Conservation (phyloP, 2,888 invertebrate genomes). For the Erebia epiphron region DNA sequence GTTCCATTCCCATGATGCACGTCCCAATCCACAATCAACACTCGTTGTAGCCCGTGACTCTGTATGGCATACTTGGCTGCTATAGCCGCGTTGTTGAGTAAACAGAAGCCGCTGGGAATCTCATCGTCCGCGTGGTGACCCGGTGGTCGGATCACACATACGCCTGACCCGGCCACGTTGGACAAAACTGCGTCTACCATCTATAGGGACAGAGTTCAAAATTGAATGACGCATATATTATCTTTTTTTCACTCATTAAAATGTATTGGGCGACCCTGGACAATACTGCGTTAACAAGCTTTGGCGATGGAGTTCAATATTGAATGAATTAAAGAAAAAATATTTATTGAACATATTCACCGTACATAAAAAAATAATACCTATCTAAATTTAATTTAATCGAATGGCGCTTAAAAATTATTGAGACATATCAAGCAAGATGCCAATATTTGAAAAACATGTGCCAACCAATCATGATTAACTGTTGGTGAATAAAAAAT, state of each 20-base stretch:
- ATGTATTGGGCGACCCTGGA: no score
- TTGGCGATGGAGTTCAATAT: neutral
- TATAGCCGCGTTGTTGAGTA: slow-evolving; percentile 93
- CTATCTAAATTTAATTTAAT: no score
- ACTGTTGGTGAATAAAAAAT: no score
- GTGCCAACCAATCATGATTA: no score
- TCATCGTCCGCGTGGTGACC: slow-evolving; percentile 94
- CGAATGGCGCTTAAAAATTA: no score
- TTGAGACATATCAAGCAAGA: no score
- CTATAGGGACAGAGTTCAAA: slow-evolving; percentile 48
- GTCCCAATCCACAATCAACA: slow-evolving; percentile 95
- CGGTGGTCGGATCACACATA: slow-evolving; percentile 94
- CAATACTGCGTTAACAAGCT: neutral
- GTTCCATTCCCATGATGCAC: slow-evolving; percentile 98
- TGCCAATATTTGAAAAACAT: no score
- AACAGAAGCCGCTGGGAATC: slow-evolving; percentile 93
- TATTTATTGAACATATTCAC: no score
- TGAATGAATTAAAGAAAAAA: no score
- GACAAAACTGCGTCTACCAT: slow-evolving; percentile 87
- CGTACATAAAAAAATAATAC: no score
- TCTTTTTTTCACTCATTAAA: no score
- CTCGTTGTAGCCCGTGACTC: slow-evolving; percentile 82
- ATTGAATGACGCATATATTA: neutral
- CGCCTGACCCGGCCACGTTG: slow-evolving; percentile 85
- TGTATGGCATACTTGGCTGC: slow-evolving; percentile 90